Conservation (phyloP, 2,888 invertebrate genomes). For the Lycaena phlaeas region DNA sequence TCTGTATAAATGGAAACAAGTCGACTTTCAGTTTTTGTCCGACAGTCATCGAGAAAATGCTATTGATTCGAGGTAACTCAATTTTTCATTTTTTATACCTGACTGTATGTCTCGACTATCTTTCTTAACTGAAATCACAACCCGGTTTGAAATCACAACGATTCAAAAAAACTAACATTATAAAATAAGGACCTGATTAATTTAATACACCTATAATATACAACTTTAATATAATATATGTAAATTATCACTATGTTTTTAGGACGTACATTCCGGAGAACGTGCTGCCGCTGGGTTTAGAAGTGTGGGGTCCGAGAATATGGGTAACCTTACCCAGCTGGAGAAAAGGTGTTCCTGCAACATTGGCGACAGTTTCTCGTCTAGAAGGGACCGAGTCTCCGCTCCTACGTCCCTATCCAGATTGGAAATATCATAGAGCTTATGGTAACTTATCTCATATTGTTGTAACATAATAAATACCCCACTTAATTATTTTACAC, state of each 20-base stretch:
- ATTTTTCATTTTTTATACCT: no score
- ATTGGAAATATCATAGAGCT: slow-evolving; percentile 78
- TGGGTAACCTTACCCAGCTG: slow-evolving; percentile 85
- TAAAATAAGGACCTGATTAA: no score
- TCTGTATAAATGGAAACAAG: slow-evolving; percentile 80
- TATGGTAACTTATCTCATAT: slow-evolving; percentile 51
- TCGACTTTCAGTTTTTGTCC: slow-evolving; percentile 82
- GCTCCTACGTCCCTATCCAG: slow-evolving; percentile 80
- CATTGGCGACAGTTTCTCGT: slow-evolving; percentile 77
- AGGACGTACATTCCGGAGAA: slow-evolving; percentile 79
- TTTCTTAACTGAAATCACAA: no score
- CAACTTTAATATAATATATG: background rate
- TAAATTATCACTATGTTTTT: slow-evolving; percentile 22
- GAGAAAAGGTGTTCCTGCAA: slow-evolving; percentile 83
- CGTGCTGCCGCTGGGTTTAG: slow-evolving; percentile 82
- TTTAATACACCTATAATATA: background rate
- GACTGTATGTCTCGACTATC: no score
- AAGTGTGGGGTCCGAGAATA: slow-evolving; percentile 77
- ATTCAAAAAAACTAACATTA: no score
- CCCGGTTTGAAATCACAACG: no score
- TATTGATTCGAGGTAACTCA: slow-evolving; percentile 65
- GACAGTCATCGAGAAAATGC: slow-evolving; percentile 72
- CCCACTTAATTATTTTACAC: no score
- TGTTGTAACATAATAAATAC: no score
- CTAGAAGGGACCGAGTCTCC: slow-evolving; percentile 72